Conservation (phyloP, 2,888 invertebrate genomes). For the Amorpha juglandis region DNA sequence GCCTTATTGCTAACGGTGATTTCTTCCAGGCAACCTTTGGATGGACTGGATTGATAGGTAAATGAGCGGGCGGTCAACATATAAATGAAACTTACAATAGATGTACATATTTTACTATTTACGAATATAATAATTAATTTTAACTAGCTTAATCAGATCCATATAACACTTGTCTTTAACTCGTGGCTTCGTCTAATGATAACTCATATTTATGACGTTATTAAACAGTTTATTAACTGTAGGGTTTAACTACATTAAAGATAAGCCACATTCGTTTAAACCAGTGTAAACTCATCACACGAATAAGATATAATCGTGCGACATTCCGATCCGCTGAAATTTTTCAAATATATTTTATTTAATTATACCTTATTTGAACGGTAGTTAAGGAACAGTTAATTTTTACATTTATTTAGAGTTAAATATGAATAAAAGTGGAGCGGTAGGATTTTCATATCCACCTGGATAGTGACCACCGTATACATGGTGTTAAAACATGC, state of each 20-base stretch:
- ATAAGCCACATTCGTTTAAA: not conserved
- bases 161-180: no score
- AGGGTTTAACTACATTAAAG: not conserved
- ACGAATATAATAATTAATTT: no score
- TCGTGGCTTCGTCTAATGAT: not conserved
- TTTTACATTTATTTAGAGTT: not conserved
- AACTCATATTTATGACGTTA: constrained; percentile 5
- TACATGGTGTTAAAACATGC: no score
- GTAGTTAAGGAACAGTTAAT: constrained; percentile 30
- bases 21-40: no score
- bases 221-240: not conserved
- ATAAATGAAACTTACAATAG: no score
- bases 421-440: not conserved
- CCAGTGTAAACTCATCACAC: constrained; percentile 3
- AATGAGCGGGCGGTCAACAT: no score
- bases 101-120: no score
- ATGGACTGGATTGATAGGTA: no score
- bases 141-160: no score
- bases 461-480: no score
- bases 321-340: constrained; percentile 48
- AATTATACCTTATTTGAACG: constrained; percentile 31
- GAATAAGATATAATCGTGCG: constrained; percentile 28
- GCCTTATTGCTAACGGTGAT: no score
- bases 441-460: no score
- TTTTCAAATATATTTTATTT: constrained; percentile 22